A percentile compares a stretch with the other conserved stretches of the same genome.
These are phyloP conservation scores for Cosmopolites sordidus DNA, from an alignment of 2,888 invertebrate genomes.

Conservation along the genomic window DNA sequence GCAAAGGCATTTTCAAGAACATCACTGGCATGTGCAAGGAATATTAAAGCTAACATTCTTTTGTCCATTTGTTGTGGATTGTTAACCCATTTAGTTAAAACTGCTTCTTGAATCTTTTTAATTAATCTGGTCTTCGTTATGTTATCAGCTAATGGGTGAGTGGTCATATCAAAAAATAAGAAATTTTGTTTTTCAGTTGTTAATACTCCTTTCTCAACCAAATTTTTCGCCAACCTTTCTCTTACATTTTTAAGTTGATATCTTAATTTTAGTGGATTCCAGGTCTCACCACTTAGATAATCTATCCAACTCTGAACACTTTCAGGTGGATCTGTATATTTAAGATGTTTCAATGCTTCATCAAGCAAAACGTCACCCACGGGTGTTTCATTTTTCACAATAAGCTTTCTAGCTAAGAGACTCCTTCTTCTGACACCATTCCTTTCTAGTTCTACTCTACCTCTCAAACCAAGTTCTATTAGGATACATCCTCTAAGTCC, in stretches of 20 bases:
- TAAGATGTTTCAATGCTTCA: constrained; percentile 94
- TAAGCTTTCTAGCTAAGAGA: constrained; percentile 78
- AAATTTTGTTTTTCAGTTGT: constrained; percentile 99
- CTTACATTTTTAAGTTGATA: constrained; percentile 98
- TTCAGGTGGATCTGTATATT: constrained; percentile 96
- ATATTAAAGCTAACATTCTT: constrained; percentile 86
- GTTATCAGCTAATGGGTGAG: constrained; percentile 96
- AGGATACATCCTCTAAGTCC: constrained; percentile 97
- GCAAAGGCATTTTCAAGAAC: constrained; percentile 99
- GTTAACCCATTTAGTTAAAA: constrained; percentile 92
- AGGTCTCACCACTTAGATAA: constrained; percentile 98
- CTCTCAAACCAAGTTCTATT: constrained; percentile 92
- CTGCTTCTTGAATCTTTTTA: constrained; percentile 98
- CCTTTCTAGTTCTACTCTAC: constrained; percentile 92
- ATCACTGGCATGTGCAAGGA: constrained; percentile 96
- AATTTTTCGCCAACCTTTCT: constrained; percentile 96
- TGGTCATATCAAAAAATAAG: constrained; percentile 99
- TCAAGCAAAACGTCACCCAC: constrained; percentile 96
- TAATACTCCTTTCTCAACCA: constrained; percentile 98
- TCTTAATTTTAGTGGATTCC: constrained; percentile 97
- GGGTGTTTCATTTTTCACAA: constrained; percentile 82
- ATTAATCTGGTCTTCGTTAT: constrained; percentile 93
- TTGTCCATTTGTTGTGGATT: constrained; percentile 97
- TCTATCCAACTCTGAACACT: constrained; percentile 99
- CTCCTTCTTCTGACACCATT: constrained; percentile 95